These are phyloP conservation scores for Acridotheres tristis DNA, from an alignment of 2,797 vertebrate species.

Conservation along the genomic window DNA sequence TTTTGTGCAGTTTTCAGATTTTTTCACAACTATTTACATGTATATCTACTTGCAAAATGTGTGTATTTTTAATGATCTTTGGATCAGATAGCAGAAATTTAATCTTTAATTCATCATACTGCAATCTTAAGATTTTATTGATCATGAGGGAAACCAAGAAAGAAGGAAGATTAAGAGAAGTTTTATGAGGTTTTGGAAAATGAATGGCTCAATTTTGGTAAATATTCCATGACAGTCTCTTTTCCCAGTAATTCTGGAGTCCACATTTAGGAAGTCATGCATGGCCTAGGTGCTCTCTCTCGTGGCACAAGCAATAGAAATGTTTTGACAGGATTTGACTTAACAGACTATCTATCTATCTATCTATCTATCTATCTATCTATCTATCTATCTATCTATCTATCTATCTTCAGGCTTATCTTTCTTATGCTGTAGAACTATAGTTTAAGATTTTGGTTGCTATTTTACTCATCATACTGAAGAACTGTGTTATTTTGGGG, in stretches of 20 bases:
- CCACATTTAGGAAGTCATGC: neutral
- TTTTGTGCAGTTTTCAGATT: neutral
- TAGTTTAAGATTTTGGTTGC: neutral
- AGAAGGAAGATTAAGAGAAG: neutral
- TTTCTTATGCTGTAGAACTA: neutral
- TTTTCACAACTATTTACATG: neutral
- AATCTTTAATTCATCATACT: neutral
- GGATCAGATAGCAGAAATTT: neutral
- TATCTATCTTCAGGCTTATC: neutral
- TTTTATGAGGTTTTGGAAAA: neutral
- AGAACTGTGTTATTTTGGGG: neutral
- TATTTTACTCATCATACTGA: neutral
- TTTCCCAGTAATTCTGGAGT: neutral
- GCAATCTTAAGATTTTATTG: neutral
- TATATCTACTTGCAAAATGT: neutral
- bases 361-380: neutral
- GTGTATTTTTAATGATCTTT: neutral
- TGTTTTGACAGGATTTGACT: neutral
- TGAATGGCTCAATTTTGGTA: neutral
- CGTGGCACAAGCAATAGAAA: neutral
- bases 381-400: neutral
- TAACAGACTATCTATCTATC: neutral
- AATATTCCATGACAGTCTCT: neutral
- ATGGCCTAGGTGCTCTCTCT: neutral
- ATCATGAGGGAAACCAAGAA: neutral